A percentile compares a stretch with the other conserved stretches of the same genome.
phyloP scores from a whole-genome alignment of 2,888 invertebrate genomes.

The Toxonevra muliebris region DNA sequence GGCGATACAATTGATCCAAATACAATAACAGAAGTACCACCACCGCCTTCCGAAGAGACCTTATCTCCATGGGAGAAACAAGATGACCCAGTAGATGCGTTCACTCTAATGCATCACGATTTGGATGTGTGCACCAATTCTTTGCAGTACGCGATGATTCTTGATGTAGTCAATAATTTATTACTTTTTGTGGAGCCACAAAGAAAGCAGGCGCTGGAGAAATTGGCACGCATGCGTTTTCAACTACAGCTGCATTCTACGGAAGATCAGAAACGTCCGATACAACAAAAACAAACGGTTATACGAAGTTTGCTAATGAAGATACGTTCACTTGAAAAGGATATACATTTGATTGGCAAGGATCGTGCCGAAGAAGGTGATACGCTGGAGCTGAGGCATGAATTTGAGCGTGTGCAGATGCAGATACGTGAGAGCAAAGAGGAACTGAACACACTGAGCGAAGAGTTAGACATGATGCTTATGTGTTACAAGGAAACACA shows the following conservation, averaged over 20 bases:
- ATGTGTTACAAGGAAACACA: constrained; percentile 89
- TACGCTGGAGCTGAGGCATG: constrained; percentile 70
- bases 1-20: constrained; percentile 75
- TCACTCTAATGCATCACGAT: constrained; percentile 98
- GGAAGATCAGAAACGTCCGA: constrained; percentile 91
- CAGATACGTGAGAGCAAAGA: constrained; percentile 91
- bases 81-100: constrained; percentile 93
- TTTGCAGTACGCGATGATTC: constrained; percentile 92
- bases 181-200: constrained; percentile 96
- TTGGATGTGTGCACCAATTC: constrained; percentile 98
- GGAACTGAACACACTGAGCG: constrained; percentile 84
- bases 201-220: constrained; percentile 87
- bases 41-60: constrained; percentile 75
- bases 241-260: constrained; percentile 90
- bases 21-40: constrained; percentile 73
- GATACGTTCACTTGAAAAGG: constrained; percentile 86
- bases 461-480: constrained; percentile 95
- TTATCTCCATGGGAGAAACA: constrained; percentile 81
- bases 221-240: constrained; percentile 89
- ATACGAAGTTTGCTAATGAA: constrained; percentile 79
- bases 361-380: constrained; percentile 77
- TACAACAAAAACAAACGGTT: constrained; percentile 89
- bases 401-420: constrained; percentile 73
- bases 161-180: constrained; percentile 98
- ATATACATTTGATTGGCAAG: constrained; percentile 86